A percentile compares a stretch with the other conserved stretches of the same genome.
phyloP scores from a whole-genome alignment of 2,888 invertebrate genomes.

The Macrophya annulata region DNA sequence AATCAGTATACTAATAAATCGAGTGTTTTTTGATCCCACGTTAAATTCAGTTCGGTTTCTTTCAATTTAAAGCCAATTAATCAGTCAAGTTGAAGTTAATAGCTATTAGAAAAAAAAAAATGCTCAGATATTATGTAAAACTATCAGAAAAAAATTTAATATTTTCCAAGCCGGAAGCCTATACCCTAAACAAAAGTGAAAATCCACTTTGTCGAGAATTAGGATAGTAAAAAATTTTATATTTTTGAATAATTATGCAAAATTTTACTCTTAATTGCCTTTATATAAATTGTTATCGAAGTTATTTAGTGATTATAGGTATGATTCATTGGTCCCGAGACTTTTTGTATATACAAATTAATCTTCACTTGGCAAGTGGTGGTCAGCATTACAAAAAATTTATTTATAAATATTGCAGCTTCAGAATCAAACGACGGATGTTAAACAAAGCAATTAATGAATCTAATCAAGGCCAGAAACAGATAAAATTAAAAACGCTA shows the following conservation, averaged over 20 bases:
- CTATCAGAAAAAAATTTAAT: neutral
- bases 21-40: conserved; percentile 38
- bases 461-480: neutral
- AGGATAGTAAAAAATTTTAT: neutral
- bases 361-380: neutral
- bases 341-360: conserved; percentile 9
- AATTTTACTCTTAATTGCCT: neutral
- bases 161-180: no score
- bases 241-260: neutral
- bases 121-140: no score
- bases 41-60: conserved; percentile 33
- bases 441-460: neutral
- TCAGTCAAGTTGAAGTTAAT: neutral
- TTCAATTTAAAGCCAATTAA: neutral
- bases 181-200: no score
- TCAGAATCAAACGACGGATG: neutral
- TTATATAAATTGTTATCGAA: neutral
- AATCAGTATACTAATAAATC: conserved; percentile 33
- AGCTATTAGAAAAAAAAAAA: neutral
- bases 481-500: neutral
- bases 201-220: neutral
- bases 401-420: neutral
- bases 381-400: neutral
- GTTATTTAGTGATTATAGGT: neutral
- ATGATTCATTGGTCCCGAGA: conserved; percentile 12